Conservation (phyloP, 1,140 invertebrate genomes). For the Neelides sp. region DNA sequence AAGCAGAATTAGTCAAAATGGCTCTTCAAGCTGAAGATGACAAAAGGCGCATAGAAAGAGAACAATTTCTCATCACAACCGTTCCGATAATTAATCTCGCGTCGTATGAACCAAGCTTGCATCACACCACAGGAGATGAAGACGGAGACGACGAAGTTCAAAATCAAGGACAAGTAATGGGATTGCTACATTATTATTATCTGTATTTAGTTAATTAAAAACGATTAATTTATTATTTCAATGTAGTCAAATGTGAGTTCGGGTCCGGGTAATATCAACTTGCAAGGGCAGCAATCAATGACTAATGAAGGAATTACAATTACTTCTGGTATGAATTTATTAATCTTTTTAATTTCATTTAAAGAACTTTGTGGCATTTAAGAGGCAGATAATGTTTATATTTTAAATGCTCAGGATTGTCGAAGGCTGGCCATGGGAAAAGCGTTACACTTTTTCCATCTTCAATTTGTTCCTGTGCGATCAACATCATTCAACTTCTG, state of each 20-base stretch:
- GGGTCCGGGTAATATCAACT: slow-evolving; percentile 3
- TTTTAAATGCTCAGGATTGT: too few species aligned
- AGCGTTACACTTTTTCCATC: slow-evolving; percentile 94
- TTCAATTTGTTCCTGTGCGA: slow-evolving; percentile 82
- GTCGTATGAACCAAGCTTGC: slow-evolving; percentile 85
- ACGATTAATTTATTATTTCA: too few species aligned
- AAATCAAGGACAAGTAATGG: slow-evolving; percentile 35
- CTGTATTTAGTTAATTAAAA: too few species aligned
- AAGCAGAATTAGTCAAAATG: slow-evolving; percentile 91
- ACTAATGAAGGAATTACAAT: slow-evolving; percentile 24
- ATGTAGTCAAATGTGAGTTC: slow-evolving; percentile 5
- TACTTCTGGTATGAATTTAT: slow-evolving; percentile 15
- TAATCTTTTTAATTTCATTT: not conserved
- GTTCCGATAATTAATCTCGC: slow-evolving; percentile 91
- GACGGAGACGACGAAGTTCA: slow-evolving; percentile 54
- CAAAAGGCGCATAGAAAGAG: slow-evolving; percentile 80
- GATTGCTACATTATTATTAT: slow-evolving; percentile 13
- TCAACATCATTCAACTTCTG: slow-evolving; percentile 84
- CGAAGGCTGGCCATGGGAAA: slow-evolving; percentile 49
- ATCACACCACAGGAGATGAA: slow-evolving; percentile 67
- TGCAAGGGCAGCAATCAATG: too few species aligned
- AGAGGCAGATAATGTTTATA: too few species aligned
- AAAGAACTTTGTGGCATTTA: too few species aligned
- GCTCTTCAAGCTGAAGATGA: slow-evolving; percentile 91
- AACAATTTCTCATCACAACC: slow-evolving; percentile 93